Percentiles rank a stretch among this genome's conserved stretches.
phyloP scores from a whole-genome alignment of 2,888 invertebrate genomes.

The Andrena praecox region DNA sequence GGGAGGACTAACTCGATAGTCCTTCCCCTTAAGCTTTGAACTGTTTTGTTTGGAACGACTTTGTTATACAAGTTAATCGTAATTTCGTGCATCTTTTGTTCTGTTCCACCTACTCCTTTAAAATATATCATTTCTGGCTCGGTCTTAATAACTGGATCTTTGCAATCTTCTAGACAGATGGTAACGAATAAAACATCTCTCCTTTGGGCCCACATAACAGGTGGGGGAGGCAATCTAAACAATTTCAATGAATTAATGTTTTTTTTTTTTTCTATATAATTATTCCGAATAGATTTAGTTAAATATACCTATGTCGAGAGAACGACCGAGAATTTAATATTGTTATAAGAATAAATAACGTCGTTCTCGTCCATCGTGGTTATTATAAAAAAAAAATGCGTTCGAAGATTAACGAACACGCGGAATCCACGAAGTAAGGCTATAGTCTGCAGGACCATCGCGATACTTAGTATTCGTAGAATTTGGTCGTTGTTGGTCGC shows the following conservation, averaged over 20 bases:
- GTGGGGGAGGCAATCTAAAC: constrained; percentile 89
- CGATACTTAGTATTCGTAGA: not conserved
- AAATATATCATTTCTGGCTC: constrained; percentile 89
- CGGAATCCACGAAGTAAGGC: not conserved
- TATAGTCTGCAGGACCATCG: not conserved
- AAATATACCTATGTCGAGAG: not conserved
- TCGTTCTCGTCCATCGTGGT: too few relatives aligned
- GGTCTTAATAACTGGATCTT: constrained; percentile 92
- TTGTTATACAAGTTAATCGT: constrained; percentile 93
- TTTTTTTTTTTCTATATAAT: not conserved
- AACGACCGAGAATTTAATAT: too few relatives aligned
- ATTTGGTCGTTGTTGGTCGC: not conserved
- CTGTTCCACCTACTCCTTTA: constrained; percentile 94
- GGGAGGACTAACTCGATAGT: constrained; percentile 91
- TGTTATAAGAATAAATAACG: too few relatives aligned
- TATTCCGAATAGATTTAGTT: not conserved
- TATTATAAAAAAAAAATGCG: not conserved
- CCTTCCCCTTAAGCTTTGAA: constrained; percentile 90
- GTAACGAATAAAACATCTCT: constrained; percentile 93
- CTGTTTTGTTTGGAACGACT: constrained; percentile 92
- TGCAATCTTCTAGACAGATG: constrained; percentile 95
- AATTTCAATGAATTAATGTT: constrained; percentile 13
- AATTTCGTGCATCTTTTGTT: constrained; percentile 94
- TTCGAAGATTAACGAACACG: not conserved
- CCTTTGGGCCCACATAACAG: constrained; percentile 97